phyloP scores from a whole-genome alignment of 2,888 invertebrate genomes.

The Harpagoxenus sublaevis region DNA sequence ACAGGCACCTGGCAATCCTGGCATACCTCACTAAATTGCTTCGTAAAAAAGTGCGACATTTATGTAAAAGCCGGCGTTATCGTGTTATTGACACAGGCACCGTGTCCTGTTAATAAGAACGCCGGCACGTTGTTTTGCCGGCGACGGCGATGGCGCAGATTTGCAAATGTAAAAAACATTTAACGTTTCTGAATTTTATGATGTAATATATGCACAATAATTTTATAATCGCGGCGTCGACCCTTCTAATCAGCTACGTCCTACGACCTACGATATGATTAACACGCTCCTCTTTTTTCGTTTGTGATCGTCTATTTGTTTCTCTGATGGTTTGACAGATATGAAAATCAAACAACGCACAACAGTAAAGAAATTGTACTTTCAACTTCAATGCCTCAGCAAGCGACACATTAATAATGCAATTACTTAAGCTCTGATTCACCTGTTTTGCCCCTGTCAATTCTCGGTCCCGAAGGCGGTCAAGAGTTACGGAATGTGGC shows the following conservation, averaged over 20 bases:
- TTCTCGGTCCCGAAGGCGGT: slow-evolving; percentile 61
- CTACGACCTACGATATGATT: not conserved
- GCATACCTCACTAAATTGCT: not conserved
- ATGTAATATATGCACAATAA: not conserved
- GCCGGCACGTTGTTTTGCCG: not conserved
- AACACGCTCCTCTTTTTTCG: not conserved
- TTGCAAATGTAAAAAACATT: not conserved
- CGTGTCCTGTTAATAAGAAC: not conserved
- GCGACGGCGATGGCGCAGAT: not conserved
- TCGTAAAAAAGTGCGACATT: no score
- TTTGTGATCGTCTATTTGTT: not conserved
- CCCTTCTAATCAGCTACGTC: not conserved
- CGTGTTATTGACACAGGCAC: no score
- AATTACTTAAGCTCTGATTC: not conserved
- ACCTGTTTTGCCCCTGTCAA: not conserved
- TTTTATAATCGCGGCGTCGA: not conserved
- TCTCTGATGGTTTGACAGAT: not conserved
- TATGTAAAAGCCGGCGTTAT: no score
- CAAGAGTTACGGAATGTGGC: slow-evolving; percentile 76
- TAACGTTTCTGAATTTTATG: not conserved
- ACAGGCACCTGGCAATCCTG: no score
- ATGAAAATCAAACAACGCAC: not conserved
- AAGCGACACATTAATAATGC: not conserved
- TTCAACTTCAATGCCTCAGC: not conserved
- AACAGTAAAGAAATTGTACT: not conserved